Base-by-base conservation (phyloP, 2,113 vertebrate genomes). In the Albula goreensis region DNA sequence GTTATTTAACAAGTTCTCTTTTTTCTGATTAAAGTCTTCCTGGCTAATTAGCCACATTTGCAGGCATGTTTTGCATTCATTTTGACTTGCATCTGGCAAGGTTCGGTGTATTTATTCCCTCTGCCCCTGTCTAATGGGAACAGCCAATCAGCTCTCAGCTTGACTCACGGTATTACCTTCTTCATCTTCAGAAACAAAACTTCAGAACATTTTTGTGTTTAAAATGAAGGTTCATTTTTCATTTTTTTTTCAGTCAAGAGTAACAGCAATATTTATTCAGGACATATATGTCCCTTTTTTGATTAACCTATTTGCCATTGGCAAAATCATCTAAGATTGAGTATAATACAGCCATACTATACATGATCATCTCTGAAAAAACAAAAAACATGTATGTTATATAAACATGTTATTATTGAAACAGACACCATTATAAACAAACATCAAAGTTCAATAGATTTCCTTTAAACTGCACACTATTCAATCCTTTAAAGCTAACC, bases 1-100 rank as follows among this genome's bases (percentile, higher is more conserved):
- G 51, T 82, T 82, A 60, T 60, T 60, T 82, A 41, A 60, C 53
- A 83, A 79, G 85, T 80, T 86, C 85, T 77, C 56, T 41, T 78
- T 88, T 89, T 89, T 83, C 79, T 81, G 87, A 89, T 88, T 89
- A 87, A 89, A 88, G 86, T 77, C 79, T 83, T 85, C 85, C 84
- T 85, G 83, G 70, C 60, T 88, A 90, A 90, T 90, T 90, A 88
- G 87, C 84, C 70, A 89, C 78, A 85, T 12, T 60, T 78, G 82
- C 77, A 78, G 31, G 77, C 81, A 81, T 88, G 89, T 82, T 82
- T 82, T 83, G 87, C 60, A 87, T 82, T 77, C 66, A 60, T 82
- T 84, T 85, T 81, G 86, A 89, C 88, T 81, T 81, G 86, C 85
- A 88, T 88, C 86, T 89, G 85, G 77, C 83, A 81, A 74, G 70